phyloP scores from a whole-genome alignment of 2,888 invertebrate species.

The Cosmopolites sordidus region DNA sequence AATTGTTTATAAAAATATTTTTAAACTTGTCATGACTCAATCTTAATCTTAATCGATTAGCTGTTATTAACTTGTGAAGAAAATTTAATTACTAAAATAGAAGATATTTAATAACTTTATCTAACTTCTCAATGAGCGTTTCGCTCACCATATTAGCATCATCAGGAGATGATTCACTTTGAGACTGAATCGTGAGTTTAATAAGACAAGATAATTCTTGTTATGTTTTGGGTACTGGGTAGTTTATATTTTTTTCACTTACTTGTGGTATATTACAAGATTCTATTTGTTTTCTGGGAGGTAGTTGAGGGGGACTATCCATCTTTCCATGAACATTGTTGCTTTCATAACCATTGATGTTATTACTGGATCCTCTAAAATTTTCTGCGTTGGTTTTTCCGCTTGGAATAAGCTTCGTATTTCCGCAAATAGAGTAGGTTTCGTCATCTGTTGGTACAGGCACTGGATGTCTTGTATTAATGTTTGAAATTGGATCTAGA shows the following conservation, averaged over 20 bases:
- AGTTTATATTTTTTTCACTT: neutral
- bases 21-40: too few species aligned
- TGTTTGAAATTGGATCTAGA: constrained; percentile 9
- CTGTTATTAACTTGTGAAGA: too few species aligned
- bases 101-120: too few species aligned
- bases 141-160: too few species aligned
- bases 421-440: constrained; percentile 19
- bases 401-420: constrained; percentile 1
- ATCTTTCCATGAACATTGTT: constrained; percentile 7
- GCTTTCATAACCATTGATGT: constrained; percentile 6
- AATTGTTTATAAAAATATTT: too few species aligned
- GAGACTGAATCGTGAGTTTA: too few species aligned
- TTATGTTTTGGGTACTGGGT: too few species aligned
- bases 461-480: constrained; percentile 11
- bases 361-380: constrained; percentile 1
- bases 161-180: too few species aligned
- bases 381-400: neutral
- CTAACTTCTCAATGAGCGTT: too few species aligned
- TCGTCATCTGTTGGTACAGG: constrained; percentile 15
- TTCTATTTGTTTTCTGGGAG: constrained; percentile 24
- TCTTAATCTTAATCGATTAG: too few species aligned
- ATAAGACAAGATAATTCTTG: too few species aligned
- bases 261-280: constrained; percentile 24
- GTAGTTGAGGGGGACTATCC: constrained; percentile 20
- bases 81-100: too few species aligned